phyloP scores from a whole-genome alignment of 2,888 invertebrate genomes.

The Chrysina gloriosa region DNA sequence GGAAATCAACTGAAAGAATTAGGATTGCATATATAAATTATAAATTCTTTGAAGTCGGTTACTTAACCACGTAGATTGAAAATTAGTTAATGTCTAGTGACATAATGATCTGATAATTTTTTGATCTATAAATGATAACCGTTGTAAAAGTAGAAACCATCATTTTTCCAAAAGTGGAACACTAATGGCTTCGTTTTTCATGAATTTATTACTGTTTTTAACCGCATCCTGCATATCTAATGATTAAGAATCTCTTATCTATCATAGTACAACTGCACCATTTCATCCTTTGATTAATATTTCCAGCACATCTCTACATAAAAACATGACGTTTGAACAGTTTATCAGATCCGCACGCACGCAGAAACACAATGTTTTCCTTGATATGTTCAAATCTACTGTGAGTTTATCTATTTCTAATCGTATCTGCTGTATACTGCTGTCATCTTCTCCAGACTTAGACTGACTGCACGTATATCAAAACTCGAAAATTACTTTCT shows the following conservation, averaged over 20 bases:
- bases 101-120: too few relatives aligned
- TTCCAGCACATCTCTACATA: slow-evolving; percentile 34
- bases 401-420: slow-evolving; percentile 33
- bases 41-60: too few relatives aligned
- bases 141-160: too few relatives aligned
- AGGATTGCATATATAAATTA: too few relatives aligned
- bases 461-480: slow-evolving; percentile 37
- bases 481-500: slow-evolving; percentile 29
- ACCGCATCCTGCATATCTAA: too few relatives aligned
- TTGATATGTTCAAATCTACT: slow-evolving; percentile 24
- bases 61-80: too few relatives aligned
- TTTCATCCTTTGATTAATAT: slow-evolving; percentile 21
- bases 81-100: too few relatives aligned
- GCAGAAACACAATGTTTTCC: slow-evolving; percentile 23
- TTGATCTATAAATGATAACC: too few relatives aligned
- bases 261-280: slow-evolving; percentile 3
- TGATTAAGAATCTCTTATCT: slow-evolving; percentile 18
- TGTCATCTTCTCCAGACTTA: slow-evolving; percentile 36
- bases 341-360: slow-evolving; percentile 33
- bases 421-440: slow-evolving; percentile 38
- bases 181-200: too few relatives aligned
- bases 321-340: slow-evolving; percentile 9
- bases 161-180: not conserved
- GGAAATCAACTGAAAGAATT: too few relatives aligned
- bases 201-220: too few relatives aligned